Evolutionary conservation across 92 coral and sea anemone genomes (phyloP), one percentile per base, ranked within the genome.

Genomic region (Zoanthus sociatus): DNA sequence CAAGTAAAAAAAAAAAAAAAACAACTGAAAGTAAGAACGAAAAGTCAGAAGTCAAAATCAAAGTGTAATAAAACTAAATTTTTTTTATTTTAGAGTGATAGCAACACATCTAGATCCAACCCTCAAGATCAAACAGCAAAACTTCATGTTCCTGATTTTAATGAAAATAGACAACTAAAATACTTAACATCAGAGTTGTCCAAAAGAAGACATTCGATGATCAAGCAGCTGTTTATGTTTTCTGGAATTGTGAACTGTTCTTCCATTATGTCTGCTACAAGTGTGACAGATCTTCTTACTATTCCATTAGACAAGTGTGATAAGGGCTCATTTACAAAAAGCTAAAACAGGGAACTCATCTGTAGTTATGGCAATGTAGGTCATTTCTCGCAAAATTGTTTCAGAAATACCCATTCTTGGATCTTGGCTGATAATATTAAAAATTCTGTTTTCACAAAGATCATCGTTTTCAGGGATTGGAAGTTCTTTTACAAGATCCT

Each of bases 351-450:
- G 42, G 42, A 33, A 33, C 3, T 33, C 75, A 18, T 61, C 15
- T 44, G 82, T 68, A 9, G 90, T 15, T 78, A 78, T 78, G 53
- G 79, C 86, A n/a, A 87, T 75, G 61, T 87, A 87, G 1, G 86
- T 87, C 60, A 77, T 87, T 33, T 33, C 42, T 33, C 42, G 42
- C 42, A 33, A 33, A 33, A 3, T 33, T 33, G 42, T 33, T 33
- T 85, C 88, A 9, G 88, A 85, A 30, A 71, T 45, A 48, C 56
- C 77, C 60, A 61, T 63, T 51, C 70, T 21, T 54, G 77, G 56
- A 10, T 60, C 54, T 3, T 85, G 26, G 42, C 79, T 79, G 18
- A 85, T 76, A n/a, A 53, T 50, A 1, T 85, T 73, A 30, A 20
- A 85, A 30, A 85, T 53, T 79, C 88, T 48, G 33, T 33, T 33